phyloP scores from a whole-genome alignment of 1,140 invertebrate genomes.

The Coelopa frigida region DNA sequence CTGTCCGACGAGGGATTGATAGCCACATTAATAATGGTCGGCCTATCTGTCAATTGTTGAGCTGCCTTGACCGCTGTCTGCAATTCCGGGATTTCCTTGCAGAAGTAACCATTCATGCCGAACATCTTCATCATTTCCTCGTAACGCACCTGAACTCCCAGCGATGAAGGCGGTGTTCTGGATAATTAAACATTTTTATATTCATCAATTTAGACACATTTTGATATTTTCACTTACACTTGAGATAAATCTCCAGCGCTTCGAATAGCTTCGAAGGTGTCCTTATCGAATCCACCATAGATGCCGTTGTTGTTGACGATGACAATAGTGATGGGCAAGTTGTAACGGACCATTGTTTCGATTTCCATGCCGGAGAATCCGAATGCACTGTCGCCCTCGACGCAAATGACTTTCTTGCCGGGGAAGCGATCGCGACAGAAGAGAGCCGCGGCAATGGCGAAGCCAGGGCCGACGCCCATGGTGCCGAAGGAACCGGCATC shows the following conservation, averaged over 20 bases:
- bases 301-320: constrained; percentile 97
- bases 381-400: constrained; percentile 94
- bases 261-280: constrained; percentile 64
- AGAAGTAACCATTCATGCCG: constrained; percentile 71
- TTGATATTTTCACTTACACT: constrained; percentile 48
- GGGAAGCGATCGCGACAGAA: constrained; percentile 77
- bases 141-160: constrained; percentile 73
- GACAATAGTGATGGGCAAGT: constrained; percentile 82
- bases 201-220: constrained; percentile 16
- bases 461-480: constrained; percentile 93
- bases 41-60: constrained; percentile 60
- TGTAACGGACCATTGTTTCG: constrained; percentile 92
- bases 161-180: constrained; percentile 74
- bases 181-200: constrained; percentile 34
- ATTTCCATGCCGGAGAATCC: constrained; percentile 97
- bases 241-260: constrained; percentile 56
- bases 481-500: constrained; percentile 94
- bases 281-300: constrained; percentile 74
- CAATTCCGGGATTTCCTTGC: constrained; percentile 67
- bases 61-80: constrained; percentile 59
- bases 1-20: constrained; percentile 82
- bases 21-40: constrained; percentile 84
- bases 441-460: constrained; percentile 85
- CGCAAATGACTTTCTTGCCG: constrained; percentile 72
- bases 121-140: constrained; percentile 87